phyloP scores from a whole-genome alignment of 2,113 vertebrate genomes.

The Bujurquina vittata region DNA sequence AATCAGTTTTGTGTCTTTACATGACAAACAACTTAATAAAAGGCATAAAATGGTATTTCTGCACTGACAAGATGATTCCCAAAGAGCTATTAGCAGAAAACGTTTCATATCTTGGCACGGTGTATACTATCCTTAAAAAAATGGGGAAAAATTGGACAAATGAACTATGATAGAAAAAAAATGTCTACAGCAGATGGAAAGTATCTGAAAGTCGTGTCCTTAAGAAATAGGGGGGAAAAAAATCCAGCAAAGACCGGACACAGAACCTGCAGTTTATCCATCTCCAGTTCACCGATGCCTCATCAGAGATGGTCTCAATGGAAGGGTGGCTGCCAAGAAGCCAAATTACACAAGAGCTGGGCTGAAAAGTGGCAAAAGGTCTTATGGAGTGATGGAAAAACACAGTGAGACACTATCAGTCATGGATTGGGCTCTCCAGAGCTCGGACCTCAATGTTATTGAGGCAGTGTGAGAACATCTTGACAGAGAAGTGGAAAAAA shows the following conservation, averaged over 20 bases:
- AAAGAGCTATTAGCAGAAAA: too few species aligned
- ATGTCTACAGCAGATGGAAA: not conserved
- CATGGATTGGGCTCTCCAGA: not conserved
- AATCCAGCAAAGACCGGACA: too few species aligned
- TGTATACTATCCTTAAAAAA: too few species aligned
- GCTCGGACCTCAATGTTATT: not conserved
- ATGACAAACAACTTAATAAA: too few species aligned
- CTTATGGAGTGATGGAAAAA: not conserved
- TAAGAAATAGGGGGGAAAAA: not conserved
- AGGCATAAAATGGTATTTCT: too few species aligned
- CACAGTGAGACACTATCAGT: not conserved
- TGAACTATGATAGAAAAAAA: too few species aligned
- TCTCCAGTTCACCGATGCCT: not conserved
- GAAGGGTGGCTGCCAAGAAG: not conserved
- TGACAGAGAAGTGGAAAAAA: not conserved
- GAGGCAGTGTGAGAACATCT: not conserved
- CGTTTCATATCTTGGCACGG: too few species aligned
- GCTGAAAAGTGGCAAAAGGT: not conserved
- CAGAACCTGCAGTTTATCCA: not conserved
- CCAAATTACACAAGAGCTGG: not conserved
- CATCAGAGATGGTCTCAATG: not conserved
- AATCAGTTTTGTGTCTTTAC: too few species aligned
- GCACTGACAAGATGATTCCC: too few species aligned
- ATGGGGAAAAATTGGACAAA: not conserved
- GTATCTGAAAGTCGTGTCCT: slow-evolving; percentile 4